These are phyloP conservation scores for Pampus argenteus DNA, from an alignment of 2,797 vertebrate species.

Conservation along the genomic window DNA sequence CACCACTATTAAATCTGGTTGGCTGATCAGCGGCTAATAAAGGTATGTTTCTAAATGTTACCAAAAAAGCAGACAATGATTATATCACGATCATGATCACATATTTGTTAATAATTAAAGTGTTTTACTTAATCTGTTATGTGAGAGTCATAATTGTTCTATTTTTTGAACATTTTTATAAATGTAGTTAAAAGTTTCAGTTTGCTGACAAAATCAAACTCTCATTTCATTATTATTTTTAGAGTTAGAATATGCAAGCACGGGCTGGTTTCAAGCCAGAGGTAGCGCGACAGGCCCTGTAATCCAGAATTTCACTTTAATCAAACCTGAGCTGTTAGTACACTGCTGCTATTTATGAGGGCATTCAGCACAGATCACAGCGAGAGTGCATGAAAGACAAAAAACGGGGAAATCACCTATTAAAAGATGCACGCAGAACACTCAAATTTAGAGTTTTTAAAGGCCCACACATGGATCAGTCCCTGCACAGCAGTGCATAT, in stretches of 20 bases:
- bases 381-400: conserved; percentile 58
- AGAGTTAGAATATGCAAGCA: conserved; percentile 5
- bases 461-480: conserved; percentile 24
- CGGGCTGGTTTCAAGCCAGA: conserved; percentile 29
- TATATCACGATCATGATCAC: not conserved
- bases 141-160: not conserved
- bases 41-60: not conserved
- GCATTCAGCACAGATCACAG: conserved; percentile 60
- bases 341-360: conserved; percentile 23
- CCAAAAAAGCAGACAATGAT: not conserved
- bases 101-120: not conserved
- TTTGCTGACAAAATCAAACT: not conserved
- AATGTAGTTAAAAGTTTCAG: too few relatives aligned
- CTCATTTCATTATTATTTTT: not conserved
- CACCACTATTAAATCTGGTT: conserved; percentile 62
- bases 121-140: not conserved
- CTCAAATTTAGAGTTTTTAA: conserved; percentile 16
- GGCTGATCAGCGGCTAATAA: conserved; percentile 46
- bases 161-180: not conserved
- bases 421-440: conserved; percentile 45
- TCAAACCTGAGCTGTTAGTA: conserved; percentile 40
- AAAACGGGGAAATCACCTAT: conserved; percentile 71
- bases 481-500: not conserved
- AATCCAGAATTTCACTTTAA: conserved; percentile 63
- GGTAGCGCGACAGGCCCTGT: conserved; percentile 40